Evolutionary conservation across 2,113 vertebrate genomes (phyloP), one percentile per base, ranked within the genome.

Genomic region (Chrysochloris asiatica): DNA sequence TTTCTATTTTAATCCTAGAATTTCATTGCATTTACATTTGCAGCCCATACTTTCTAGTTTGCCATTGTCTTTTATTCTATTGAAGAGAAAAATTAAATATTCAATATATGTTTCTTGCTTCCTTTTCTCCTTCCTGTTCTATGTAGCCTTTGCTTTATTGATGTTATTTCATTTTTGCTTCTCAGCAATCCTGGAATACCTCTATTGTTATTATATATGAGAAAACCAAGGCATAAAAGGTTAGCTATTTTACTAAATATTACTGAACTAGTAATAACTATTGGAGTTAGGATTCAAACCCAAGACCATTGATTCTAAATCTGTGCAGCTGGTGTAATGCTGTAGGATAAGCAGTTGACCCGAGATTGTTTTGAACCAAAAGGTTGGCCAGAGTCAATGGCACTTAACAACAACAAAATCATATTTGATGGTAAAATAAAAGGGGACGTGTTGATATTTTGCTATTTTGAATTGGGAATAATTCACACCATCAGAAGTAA

Each of bases 1-100:
- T 65, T 78, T 93, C 86, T 73, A n/a, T 83, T 80, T 88, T 76
- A 89, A 75, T 65, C 14, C 38, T 67, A 88, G 80, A 47, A 48
- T 12, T 38, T 38, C 41, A 86, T 30, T 73, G 47, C 75, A 59
- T 72, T 88, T 76, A 86, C 88, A 21, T 30, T 48, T 33, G n/a
- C 13, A 71, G 36, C 21, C 47, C 30, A 33, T 6, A 33, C 6
- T 24, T 56, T 36, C 6, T 33, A 33, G 59, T 28, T 14, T 26
- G 43, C 33, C 28, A 48, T 9, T n/a, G 17, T 50, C 38, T 91
- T 83, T 84, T 78, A 48, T 72, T 80, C 33, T 52, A 5, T 19
- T 84, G 22, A 81, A 88, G 33, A 21, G 26, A 82, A 75, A 79
- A 16, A 54, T 73, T 45, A 54, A 36, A 56, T 59, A 30, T 16